phyloP scores from a whole-genome alignment of 92 coral and sea anemone species.

The Siderastrea siderea region DNA sequence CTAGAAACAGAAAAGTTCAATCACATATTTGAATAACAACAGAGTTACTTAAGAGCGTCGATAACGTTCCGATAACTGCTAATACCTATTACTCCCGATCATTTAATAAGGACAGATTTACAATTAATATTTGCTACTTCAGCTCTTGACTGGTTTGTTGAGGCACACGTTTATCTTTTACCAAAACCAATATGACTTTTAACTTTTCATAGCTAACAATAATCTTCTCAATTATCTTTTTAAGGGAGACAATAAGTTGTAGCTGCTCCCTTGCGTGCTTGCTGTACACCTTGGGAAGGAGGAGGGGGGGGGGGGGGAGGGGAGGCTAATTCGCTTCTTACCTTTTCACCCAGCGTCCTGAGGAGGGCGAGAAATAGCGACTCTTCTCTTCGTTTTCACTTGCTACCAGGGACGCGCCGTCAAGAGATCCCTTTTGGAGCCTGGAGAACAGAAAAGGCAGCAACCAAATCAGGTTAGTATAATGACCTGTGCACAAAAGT shows the following conservation, averaged over 20 bases:
- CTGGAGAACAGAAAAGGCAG: slow-evolving; percentile 32
- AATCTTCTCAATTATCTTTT: too few relatives aligned
- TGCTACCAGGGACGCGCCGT: slow-evolving; percentile 18
- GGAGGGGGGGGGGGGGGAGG: too few relatives aligned
- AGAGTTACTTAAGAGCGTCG: not conserved
- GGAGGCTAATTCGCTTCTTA: not conserved
- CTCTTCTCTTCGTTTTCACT: slow-evolving; percentile 40
- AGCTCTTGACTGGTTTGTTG: not conserved
- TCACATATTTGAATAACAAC: not conserved
- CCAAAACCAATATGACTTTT: too few relatives aligned
- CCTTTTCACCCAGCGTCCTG: slow-evolving; percentile 95
- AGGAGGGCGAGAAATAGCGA: slow-evolving; percentile 82
- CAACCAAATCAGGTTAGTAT: not conserved
- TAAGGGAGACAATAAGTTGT: too few relatives aligned
- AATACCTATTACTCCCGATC: too few relatives aligned
- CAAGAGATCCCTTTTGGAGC: slow-evolving; percentile 44
- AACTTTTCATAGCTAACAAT: too few relatives aligned
- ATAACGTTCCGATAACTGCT: too few relatives aligned
- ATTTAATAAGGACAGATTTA: too few relatives aligned
- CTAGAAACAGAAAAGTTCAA: slow-evolving; percentile 28
- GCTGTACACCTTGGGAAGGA: too few relatives aligned
- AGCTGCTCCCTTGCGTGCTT: too few relatives aligned
- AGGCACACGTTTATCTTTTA: too few relatives aligned
- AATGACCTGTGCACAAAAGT: too few relatives aligned
- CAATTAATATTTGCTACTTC: not conserved